Percentiles rank a stretch among this genome's conserved stretches.
phyloP scores from a whole-genome alignment of 1,140 invertebrate species.

The Meteorus sp. region DNA sequence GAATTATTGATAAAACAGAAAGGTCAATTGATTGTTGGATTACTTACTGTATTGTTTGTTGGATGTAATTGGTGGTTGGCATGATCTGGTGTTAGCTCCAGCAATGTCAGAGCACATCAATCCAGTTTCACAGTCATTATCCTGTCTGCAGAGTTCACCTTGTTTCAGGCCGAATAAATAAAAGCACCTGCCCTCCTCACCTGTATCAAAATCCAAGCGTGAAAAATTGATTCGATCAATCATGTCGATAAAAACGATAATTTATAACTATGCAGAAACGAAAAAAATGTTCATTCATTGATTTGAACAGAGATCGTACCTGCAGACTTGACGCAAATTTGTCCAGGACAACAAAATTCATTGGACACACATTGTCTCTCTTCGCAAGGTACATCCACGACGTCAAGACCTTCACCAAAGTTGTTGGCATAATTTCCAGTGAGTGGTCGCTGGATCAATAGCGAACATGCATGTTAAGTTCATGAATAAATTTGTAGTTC shows the following conservation, averaged over 20 bases:
- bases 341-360: constrained; percentile 76
- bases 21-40: not conserved
- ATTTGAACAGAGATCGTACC: constrained; percentile 61
- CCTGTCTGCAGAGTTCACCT: constrained; percentile 72
- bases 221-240: too few species aligned
- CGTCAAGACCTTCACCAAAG: constrained; percentile 49
- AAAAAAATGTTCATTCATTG: not conserved
- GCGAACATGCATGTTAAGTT: not conserved
- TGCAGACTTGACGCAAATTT: constrained; percentile 73
- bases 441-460: constrained; percentile 41
- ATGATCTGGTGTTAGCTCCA: constrained; percentile 70
- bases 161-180: constrained; percentile 71
- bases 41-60: constrained; percentile 77
- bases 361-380: constrained; percentile 69
- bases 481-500: too few species aligned
- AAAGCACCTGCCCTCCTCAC: constrained; percentile 73
- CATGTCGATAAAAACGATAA: constrained; percentile 27
- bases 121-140: constrained; percentile 75
- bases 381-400: constrained; percentile 65
- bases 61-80: constrained; percentile 72
- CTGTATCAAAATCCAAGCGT: constrained; percentile 46
- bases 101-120: constrained; percentile 67
- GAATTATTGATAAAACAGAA: not conserved
- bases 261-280: not conserved
- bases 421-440: constrained; percentile 42